A percentile compares a stretch with the other conserved stretches of the same genome.
Conservation (phyloP, 2,797 vertebrate genomes). For the Schizothorax lantsangensis region DNA sequence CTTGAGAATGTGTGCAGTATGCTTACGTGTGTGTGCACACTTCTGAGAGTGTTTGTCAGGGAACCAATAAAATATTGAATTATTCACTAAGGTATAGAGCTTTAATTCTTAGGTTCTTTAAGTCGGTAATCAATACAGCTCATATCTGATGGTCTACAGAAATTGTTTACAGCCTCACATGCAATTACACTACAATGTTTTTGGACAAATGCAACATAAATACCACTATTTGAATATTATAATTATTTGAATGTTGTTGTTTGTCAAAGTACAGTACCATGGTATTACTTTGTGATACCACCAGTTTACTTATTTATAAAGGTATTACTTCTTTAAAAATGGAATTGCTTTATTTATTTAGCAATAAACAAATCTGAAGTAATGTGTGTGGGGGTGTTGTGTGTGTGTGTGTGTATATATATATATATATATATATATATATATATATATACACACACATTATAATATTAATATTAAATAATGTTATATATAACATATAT, state of each 20-base stretch:
- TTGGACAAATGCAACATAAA: conserved; percentile 62
- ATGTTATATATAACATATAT: too few relatives aligned
- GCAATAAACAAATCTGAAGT: not conserved
- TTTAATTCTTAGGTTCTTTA: not conserved
- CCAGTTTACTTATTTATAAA: not conserved
- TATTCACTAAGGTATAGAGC: conserved; percentile 65
- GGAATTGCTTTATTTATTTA: not conserved
- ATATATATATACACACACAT: too few relatives aligned
- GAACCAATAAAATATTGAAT: conserved; percentile 75
- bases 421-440: too few relatives aligned
- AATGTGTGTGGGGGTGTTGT: not conserved
- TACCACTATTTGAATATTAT: not conserved
- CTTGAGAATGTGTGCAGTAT: conserved; percentile 36
- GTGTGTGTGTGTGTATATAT: not conserved
- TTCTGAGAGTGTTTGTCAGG: conserved; percentile 61
- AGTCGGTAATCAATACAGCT: conserved; percentile 72
- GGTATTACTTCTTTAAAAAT: not conserved
- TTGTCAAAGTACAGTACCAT: conserved; percentile 71
- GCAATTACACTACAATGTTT: conserved; percentile 61
- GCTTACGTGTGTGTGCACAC: conserved; percentile 8
- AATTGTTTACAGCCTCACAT: conserved; percentile 62
- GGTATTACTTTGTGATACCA: conserved; percentile 54
- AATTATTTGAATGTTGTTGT: not conserved
- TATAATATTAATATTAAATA: too few relatives aligned
- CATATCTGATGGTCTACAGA: conserved; percentile 74